Base-by-base conservation (phyloP, 2,888 invertebrate species). In the Labia minor region DNA sequence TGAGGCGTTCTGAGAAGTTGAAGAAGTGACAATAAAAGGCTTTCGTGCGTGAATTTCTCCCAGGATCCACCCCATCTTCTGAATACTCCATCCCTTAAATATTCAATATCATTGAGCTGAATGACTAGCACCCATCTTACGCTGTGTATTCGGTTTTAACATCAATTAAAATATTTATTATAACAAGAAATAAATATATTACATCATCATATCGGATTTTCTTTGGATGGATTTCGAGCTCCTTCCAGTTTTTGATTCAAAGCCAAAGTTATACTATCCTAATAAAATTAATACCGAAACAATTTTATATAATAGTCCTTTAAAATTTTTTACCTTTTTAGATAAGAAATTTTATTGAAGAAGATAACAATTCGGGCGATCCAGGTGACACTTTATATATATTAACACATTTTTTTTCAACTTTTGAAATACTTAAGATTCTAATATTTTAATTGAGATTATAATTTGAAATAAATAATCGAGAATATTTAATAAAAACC, bases 121-220 rank as follows among this genome's bases (percentile, higher is more conserved):
- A 49, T 49, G 49, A 49, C 49, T 49, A 49, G 49, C 49, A 49
- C 49, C 49, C 49, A 49, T 49, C 49, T 49, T 49, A 49, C 49
- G 14, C n/a, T 49, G 49, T 14, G 49, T 49, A 49, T 49, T 49
- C 49, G 49, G 2, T 49, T n/a, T 49, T 49, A 49, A 49, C 49
- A 26, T 26, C 26, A 26, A 8, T 49, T 49, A 49, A 49, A 49
- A 49, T 26, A 49, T n/a, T 49, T 6, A 26, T 26, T 26, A 26
- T 26, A 49, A 49, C 16, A 49, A 49, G 3, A 49, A 49, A 16
- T 49, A 49, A 49, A n/a, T 49, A 49, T 49, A 11, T 8, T 49
- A 49, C 49, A 49, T 49, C n/a, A 49, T 16, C 49, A 16, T 8
- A 49, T 49, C 3, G 6, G 3, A 8, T 49, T 49, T 49, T 49